Base-by-base conservation (phyloP, 2,888 invertebrate species). In the Drosophila quinaria region DNA sequence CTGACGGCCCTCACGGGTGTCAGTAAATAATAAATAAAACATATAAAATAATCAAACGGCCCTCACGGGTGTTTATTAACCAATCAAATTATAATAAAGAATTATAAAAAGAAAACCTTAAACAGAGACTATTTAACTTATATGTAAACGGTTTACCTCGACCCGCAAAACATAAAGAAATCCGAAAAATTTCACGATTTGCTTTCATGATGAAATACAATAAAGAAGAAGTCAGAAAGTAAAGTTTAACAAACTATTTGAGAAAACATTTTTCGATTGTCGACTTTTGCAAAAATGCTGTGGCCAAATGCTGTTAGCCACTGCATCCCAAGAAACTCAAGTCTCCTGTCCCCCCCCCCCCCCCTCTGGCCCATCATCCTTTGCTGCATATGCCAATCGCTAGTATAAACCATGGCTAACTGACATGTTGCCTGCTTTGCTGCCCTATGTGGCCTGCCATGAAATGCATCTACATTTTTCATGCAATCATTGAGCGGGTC, bases 391-490 rank as follows among this genome's bases (percentile, higher is more conserved):
- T n/a, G 6, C 10, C 17, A 6, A 11, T 29, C 4, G n/a, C 50
- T 19, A n/a, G 9, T 9, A 4, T 25, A 39, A 25, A 22, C 44
- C 52, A 29, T 51, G 62, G 49, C 52, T 44, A 58, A 58, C 68
- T 54, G 55, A 56, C 54, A 55, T 31, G 25, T 37, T 25, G 54
- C 54, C 49, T 44, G 25, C 35, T 50, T 55, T 22, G 47, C 17
- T n/a, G 52, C 35, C 47, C 35, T 64, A 68, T 72, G 59, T 67
- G 74, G 66, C 54, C 58, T 68, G 70, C 55, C 70, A 49, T 74
- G 58, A 65, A 80, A 74, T 72, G 68, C 49, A 66, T 52, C 54
- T 75, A 75, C 75, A 78, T 80, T 75, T 80, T 75, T 78, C 62
- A 75, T 69, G 68, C 72, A 80, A 75, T 78, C 70, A 73, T 73